Conservation (phyloP, 2,888 invertebrate genomes). For the Dendrolimus houi region DNA sequence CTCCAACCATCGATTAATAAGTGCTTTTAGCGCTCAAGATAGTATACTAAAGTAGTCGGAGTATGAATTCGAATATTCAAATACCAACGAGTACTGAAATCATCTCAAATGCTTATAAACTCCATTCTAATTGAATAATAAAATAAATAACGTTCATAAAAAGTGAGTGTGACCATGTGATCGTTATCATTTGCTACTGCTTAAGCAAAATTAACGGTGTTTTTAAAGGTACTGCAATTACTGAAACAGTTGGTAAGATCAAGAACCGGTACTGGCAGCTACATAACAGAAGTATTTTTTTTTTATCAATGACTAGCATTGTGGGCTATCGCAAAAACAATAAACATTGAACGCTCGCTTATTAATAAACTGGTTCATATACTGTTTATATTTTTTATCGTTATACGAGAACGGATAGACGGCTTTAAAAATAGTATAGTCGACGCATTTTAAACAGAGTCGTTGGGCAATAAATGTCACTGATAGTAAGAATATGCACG, state of each 20-base stretch:
- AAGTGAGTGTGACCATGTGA: not conserved
- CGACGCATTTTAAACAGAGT: too few relatives aligned
- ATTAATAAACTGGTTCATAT: conserved; percentile 37
- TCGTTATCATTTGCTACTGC: not conserved
- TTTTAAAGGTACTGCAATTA: conserved; percentile 20
- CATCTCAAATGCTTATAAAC: too few relatives aligned
- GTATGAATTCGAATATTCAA: too few relatives aligned
- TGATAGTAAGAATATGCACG: too few relatives aligned
- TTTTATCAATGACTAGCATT: conserved; percentile 29
- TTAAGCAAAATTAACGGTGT: conserved; percentile 18
- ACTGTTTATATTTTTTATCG: conserved; percentile 16
- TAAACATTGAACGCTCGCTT: conserved; percentile 32
- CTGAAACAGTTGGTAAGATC: conserved; percentile 36
- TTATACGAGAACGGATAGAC: not conserved
- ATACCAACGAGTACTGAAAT: too few relatives aligned
- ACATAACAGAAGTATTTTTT: conserved; percentile 40
- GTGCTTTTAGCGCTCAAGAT: too few relatives aligned
- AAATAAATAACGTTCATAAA: not conserved
- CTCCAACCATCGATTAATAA: too few relatives aligned
- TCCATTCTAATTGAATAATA: too few relatives aligned
- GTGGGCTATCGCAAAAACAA: conserved; percentile 38
- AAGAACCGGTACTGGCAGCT: conserved; percentile 33
- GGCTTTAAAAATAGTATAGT: too few relatives aligned
- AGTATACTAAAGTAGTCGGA: too few relatives aligned
- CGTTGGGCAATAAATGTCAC: too few relatives aligned